phyloP scores from a whole-genome alignment of 2,113 vertebrate genomes.

The Mustela lutreola region DNA sequence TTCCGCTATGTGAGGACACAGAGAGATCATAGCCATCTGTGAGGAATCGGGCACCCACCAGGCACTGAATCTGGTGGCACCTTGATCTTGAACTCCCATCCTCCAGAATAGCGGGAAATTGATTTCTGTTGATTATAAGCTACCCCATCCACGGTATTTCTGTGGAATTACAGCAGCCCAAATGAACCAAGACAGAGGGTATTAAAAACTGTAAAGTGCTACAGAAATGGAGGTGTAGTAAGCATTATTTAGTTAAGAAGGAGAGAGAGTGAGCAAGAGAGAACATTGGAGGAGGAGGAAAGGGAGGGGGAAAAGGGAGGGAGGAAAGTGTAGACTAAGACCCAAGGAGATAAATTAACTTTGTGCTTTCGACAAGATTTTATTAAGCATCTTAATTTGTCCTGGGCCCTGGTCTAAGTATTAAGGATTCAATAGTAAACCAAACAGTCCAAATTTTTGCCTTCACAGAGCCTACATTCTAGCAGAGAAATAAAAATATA shows the following conservation, averaged over 20 bases:
- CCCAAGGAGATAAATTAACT: neutral
- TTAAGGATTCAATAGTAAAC: neutral
- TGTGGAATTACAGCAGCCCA: neutral
- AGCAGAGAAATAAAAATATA: neutral
- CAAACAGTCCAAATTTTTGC: neutral
- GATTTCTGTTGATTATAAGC: neutral
- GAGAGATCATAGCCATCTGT: neutral
- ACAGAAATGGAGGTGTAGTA: neutral
- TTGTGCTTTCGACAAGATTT: neutral
- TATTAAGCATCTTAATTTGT: neutral
- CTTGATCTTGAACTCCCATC: neutral
- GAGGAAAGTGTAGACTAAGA: neutral
- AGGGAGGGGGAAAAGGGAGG: rapidly evolving
- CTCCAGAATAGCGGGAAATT: neutral
- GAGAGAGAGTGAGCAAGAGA: neutral
- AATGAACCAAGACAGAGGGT: neutral
- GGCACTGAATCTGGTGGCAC: neutral
- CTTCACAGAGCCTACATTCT: neutral
- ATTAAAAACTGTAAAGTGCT: slow-evolving; percentile 14
- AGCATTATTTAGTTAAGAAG: slow-evolving; percentile 32
- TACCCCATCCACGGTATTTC: neutral
- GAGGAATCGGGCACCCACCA: neutral
- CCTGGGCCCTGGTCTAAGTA: neutral
- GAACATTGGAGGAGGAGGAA: neutral
- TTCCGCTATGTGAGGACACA: neutral